These are phyloP conservation scores for Gasterosteus nipponicus DNA, from an alignment of 2,113 vertebrate species.

Conservation along the genomic window DNA sequence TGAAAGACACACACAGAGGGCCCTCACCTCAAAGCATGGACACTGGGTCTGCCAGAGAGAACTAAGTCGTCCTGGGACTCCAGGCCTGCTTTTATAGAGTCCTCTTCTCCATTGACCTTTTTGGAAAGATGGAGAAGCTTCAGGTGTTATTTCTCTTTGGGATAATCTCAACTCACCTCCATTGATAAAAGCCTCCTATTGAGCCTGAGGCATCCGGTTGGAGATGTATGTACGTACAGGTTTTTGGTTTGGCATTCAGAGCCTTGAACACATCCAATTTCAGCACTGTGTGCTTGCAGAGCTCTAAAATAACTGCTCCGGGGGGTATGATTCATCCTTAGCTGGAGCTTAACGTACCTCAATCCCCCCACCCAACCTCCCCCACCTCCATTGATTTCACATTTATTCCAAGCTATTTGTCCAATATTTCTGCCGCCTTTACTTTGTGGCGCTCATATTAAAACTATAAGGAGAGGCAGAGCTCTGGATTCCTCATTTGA, in stretches of 20 bases:
- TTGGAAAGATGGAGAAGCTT: slow-evolving; percentile 23
- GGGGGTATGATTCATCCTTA: slow-evolving; percentile 34
- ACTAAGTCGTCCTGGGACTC: slow-evolving; percentile 39
- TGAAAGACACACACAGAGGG: slow-evolving; percentile 47
- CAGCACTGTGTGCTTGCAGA: not conserved
- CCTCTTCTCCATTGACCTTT: slow-evolving; percentile 46
- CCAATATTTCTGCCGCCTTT: slow-evolving; percentile 9
- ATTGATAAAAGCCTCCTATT: slow-evolving; percentile 1
- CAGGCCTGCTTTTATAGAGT: slow-evolving; percentile 23
- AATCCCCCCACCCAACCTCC: slow-evolving; percentile 5
- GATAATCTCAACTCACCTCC: slow-evolving; percentile 39
- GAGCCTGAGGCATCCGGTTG: slow-evolving; percentile 22
- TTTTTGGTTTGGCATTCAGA: slow-evolving; percentile 20
- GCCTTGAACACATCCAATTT: slow-evolving; percentile 21
- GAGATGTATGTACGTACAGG: slow-evolving; percentile 20
- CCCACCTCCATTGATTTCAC: slow-evolving; percentile 31
- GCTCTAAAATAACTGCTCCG: slow-evolving; percentile 47
- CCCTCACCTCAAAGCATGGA: slow-evolving; percentile 49
- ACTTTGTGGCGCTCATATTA: slow-evolving; percentile 12
- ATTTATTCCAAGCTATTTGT: slow-evolving; percentile 13
- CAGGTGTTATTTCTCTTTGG: slow-evolving; percentile 31
- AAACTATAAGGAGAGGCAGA: slow-evolving; percentile 10
- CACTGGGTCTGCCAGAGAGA: not conserved
- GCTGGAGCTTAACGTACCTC: slow-evolving; percentile 15
- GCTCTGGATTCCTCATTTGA: not conserved